phyloP scores from a whole-genome alignment of 2,113 vertebrate genomes.

The Hyperopisus bebe region DNA sequence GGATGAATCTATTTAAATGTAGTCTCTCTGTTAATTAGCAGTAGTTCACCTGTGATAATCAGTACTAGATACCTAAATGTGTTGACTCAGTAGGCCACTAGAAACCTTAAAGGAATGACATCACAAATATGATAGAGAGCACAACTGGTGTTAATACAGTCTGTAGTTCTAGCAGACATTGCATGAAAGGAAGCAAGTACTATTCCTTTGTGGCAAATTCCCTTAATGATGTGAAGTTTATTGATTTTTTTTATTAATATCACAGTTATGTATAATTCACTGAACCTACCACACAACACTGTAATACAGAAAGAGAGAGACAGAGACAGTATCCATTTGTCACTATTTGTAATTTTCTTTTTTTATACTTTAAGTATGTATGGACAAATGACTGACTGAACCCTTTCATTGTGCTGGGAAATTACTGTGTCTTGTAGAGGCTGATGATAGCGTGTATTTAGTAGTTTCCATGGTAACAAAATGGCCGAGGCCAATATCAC shows the following conservation, averaged over 20 bases:
- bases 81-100: background rate
- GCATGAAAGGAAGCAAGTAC: background rate
- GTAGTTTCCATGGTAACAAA: slow-evolving; percentile 62
- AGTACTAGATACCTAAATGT: background rate
- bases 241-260: background rate
- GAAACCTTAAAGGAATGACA: too few species aligned
- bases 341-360: background rate
- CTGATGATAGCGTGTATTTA: slow-evolving; percentile 48
- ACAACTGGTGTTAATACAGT: background rate
- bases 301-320: background rate
- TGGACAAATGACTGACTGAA: slow-evolving; percentile 21
- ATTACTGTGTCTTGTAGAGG: slow-evolving; percentile 26
- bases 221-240: background rate
- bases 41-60: background rate
- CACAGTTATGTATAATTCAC: background rate
- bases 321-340: background rate
- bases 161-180: background rate
- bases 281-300: background rate
- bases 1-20: background rate
- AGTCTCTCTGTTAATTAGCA: background rate
- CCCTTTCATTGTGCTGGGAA: slow-evolving; percentile 13
- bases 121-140: background rate
- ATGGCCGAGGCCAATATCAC: slow-evolving; percentile 52
- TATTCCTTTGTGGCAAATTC: background rate
- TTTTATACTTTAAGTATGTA: slow-evolving; percentile 12